phyloP scores from a whole-genome alignment of 2,797 vertebrate species.

The Molothrus ater region DNA sequence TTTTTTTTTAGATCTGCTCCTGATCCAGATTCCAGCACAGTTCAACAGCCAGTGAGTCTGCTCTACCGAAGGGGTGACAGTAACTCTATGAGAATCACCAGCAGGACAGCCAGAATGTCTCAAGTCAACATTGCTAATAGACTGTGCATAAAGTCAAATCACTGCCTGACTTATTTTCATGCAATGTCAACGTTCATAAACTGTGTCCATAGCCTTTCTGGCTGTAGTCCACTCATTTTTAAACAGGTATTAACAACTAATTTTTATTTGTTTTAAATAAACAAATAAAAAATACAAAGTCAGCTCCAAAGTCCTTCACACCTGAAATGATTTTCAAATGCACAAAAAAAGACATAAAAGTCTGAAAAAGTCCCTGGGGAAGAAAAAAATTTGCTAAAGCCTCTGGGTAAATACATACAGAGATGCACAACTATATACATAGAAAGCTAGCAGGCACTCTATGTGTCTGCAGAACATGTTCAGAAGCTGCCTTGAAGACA shows the following conservation, averaged over 20 bases:
- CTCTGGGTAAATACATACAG: neutral
- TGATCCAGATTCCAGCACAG: neutral
- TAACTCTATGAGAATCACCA: neutral
- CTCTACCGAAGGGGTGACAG: neutral
- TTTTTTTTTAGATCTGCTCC: neutral
- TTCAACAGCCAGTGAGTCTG: neutral
- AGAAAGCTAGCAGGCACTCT: neutral
- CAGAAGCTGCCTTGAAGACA: neutral
- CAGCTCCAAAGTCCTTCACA: neutral
- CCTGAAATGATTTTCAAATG: neutral
- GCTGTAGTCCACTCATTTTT: neutral
- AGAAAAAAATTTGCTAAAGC: neutral
- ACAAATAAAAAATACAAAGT: neutral
- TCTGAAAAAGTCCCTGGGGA: neutral
- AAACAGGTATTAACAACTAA: neutral
- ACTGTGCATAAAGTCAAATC: neutral
- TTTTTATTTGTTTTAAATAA: neutral
- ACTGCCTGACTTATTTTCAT: neutral
- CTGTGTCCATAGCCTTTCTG: neutral
- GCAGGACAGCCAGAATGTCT: neutral
- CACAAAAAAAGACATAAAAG: neutral
- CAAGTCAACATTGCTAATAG: neutral
- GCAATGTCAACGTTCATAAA: neutral
- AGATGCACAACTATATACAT: neutral
- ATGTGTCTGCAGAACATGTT: neutral